These are phyloP conservation scores for Linnaemya vulpina DNA, from an alignment of 2,888 invertebrate species.

Conservation along the genomic window DNA sequence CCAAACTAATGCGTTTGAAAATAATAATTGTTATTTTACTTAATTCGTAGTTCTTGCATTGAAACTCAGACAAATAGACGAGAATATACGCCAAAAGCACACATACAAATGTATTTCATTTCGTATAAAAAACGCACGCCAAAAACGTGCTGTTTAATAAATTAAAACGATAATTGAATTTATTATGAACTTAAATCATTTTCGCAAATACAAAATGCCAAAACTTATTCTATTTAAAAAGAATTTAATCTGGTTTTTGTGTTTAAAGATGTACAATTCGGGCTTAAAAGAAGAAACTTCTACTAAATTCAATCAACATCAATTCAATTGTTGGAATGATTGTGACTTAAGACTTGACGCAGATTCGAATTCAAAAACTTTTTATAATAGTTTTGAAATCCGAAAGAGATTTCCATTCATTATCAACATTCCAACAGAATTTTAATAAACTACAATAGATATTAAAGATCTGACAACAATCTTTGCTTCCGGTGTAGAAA, in stretches of 20 bases:
- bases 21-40: conserved; percentile 14
- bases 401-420: too few relatives aligned
- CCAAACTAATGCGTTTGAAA: conserved; percentile 26
- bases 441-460: too few relatives aligned
- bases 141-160: conserved; percentile 63
- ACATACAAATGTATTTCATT: conserved; percentile 35
- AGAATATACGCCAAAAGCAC: conserved; percentile 4
- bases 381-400: too few relatives aligned
- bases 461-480: too few relatives aligned
- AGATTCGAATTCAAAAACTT: too few relatives aligned
- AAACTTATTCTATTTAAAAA: conserved; percentile 13
- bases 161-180: conserved; percentile 64
- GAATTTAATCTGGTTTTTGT: not conserved
- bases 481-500: too few relatives aligned
- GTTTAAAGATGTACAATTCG: not conserved
- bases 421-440: too few relatives aligned
- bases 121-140: conserved; percentile 34
- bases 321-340: too few relatives aligned
- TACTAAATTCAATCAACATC: not conserved
- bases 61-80: conserved; percentile 8
- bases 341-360: too few relatives aligned
- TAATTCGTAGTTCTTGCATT: conserved; percentile 19
- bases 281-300: not conserved
- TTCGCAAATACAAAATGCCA: conserved; percentile 35
- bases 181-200: conserved; percentile 42